Conservation (phyloP, 2,113 vertebrate species). For the Leucoraja erinaceus region DNA sequence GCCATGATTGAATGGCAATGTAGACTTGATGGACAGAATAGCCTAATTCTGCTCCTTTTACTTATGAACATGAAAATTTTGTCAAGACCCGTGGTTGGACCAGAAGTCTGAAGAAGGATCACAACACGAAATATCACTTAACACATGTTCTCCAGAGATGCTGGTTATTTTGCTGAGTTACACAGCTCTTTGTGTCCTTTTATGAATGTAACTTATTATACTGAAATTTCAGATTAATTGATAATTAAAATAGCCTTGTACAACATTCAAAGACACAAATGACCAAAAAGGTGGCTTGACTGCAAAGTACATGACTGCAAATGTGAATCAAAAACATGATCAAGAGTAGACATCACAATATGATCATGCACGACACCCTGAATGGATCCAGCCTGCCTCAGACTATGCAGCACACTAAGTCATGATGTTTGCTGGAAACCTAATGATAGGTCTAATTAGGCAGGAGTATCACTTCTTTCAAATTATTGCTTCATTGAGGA, state of each 20-base stretch:
- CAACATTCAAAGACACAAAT: not conserved
- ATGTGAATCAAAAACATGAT: not conserved
- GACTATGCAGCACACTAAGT: not conserved
- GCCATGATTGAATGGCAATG: no score
- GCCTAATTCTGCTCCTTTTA: no score
- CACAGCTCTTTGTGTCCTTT: no score
- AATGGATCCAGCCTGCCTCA: not conserved
- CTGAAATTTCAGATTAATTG: not conserved
- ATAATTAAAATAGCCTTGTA: not conserved
- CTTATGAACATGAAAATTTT: no score
- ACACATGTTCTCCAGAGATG: no score
- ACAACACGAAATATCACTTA: no score
- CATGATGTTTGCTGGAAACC: not conserved
- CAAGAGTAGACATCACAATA: not conserved
- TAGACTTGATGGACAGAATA: no score
- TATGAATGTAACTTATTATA: not conserved
- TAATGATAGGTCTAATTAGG: not conserved
- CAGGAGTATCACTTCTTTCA: not conserved
- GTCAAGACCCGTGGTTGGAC: not conserved
- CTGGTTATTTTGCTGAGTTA: no score
- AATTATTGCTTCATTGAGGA: not conserved
- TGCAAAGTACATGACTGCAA: not conserved
- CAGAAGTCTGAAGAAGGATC: not conserved
- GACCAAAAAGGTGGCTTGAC: not conserved
- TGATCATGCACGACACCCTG: not conserved